Base-by-base conservation (phyloP, 2,888 invertebrate genomes). In the Ophion slaviceki region DNA sequence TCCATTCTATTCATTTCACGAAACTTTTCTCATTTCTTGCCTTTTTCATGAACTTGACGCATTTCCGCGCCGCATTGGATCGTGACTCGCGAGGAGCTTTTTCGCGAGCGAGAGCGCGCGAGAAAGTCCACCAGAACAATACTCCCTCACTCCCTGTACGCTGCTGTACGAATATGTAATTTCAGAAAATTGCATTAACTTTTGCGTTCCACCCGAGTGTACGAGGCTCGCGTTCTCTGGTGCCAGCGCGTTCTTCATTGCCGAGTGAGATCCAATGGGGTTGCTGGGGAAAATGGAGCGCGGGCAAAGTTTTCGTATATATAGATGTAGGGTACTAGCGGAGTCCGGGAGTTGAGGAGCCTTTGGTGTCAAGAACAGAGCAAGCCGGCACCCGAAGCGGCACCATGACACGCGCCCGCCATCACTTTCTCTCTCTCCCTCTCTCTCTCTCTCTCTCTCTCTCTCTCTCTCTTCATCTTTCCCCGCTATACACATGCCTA, bases 311-410 rank as follows among this genome's bases (percentile, higher is more conserved):
- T 75, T 61, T 62, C 28, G 28, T 17, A 61, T 7, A 74, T 36
- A 72, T 28, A 72, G 17, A 47, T 64, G 47, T 66, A 76, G 66
- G 7, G 57, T 57, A 59, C 47, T 17, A 64, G 71, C 45, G 45
- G 61, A 79, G 82, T 88, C 80, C 89, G 89, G 86, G 88, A 90
- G 91, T 92, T 92, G 92, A 92, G 92, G 92, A 93, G 93, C 92
- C 93, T 93, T 93, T 93, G 93, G 93, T 93, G 93, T 93, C 93
- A 93, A 92, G 90, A 91, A 87, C 93, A 93, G 93, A 88, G 88
- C 80, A 66, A 81, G 83, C 80, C 86, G 62, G 84, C 86, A 85
- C 80, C 84, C 85, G 86, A 79, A 86, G 87, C 85, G 72, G 79
- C 76, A 77, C 85, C 80, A 78, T 86, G 76, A 82, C 68, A 82